These are phyloP conservation scores for Enteromius trimaculatus DNA, from an alignment of 2,797 vertebrate species.

Conservation along the genomic window DNA sequence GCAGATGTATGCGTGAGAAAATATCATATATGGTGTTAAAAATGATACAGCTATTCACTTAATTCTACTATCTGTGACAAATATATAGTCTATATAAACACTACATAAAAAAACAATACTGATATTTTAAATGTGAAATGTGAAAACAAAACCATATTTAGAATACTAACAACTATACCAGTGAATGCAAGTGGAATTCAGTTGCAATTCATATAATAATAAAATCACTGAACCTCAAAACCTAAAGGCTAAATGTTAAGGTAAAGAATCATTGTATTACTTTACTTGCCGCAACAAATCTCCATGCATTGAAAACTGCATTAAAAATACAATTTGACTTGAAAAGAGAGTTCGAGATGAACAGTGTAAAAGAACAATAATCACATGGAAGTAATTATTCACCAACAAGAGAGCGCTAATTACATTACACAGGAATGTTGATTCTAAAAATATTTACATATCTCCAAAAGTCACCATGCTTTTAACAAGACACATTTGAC, in stretches of 20 bases:
- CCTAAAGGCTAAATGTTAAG: neutral
- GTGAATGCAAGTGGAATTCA: neutral
- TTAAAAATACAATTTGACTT: neutral
- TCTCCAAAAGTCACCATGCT: neutral
- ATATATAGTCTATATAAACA: too few species aligned
- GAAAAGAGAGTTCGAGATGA: constrained; percentile 25
- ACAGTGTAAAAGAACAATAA: constrained; percentile 28
- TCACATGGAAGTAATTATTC: neutral
- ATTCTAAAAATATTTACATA: neutral
- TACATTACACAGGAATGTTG: neutral
- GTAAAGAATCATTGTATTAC: neutral
- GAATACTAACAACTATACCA: neutral
- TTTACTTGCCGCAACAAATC: too few species aligned
- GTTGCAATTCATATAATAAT: neutral
- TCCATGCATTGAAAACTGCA: neutral
- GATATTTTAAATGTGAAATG: too few species aligned
- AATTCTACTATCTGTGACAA: too few species aligned
- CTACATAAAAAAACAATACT: too few species aligned
- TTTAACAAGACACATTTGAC: constrained; percentile 2
- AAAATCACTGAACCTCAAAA: neutral
- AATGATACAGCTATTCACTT: too few species aligned
- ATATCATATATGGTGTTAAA: too few species aligned
- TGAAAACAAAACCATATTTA: neutral
- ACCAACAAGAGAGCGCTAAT: neutral
- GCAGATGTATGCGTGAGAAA: too few species aligned